Base-by-base conservation (phyloP, 2,888 invertebrate species). In the Busseola fusca region DNA sequence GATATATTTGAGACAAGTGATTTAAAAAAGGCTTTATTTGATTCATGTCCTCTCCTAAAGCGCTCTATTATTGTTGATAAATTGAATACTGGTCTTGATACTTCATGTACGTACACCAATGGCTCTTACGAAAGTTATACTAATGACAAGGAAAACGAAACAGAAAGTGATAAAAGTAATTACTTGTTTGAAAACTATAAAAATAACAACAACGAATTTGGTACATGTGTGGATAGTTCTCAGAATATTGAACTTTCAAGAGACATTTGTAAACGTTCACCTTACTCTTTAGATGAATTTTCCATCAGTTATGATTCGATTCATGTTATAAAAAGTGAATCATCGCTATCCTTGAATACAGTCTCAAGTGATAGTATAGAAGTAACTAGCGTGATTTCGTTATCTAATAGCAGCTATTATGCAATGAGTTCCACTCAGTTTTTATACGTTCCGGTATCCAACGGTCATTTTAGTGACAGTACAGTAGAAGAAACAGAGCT, bases 371-470 rank as follows among this genome's bases (percentile, higher is more conserved):
- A 78, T 40, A 83, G 74, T 63, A 64, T 82, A 16, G 78, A 76
- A 42, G 84, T 84, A n/a, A 84, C 88, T 50, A 90, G 89, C 72
- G 70, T 89, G 6, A 78, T 88, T 75, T 89, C 90, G 30, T 72
- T 86, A 37, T 80, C 82, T 27, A 65, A 65, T 40, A 86, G 85
- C 65, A 85, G 75, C 45, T 78, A 80, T 40, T 77, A 79, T 27
- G 74, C 77, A 45, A 76, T 86, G 14, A 78, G 80, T 58, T 84
- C 85, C 16, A 86, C 85, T 58, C 83, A 83, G 58, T 85, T 83
- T 72, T 48, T 86, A 27, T 82, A 74, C 59, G 80, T 67, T 65
- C 73, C 82, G 25, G 68, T 68, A 70, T 82, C 81, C 50, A 68
- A 45, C 34, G 37, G 14, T 34, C 9, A 63, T 59, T 65, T 52